Conservation (phyloP, 1,140 invertebrate genomes). For the Lordiphosa mommai region DNA sequence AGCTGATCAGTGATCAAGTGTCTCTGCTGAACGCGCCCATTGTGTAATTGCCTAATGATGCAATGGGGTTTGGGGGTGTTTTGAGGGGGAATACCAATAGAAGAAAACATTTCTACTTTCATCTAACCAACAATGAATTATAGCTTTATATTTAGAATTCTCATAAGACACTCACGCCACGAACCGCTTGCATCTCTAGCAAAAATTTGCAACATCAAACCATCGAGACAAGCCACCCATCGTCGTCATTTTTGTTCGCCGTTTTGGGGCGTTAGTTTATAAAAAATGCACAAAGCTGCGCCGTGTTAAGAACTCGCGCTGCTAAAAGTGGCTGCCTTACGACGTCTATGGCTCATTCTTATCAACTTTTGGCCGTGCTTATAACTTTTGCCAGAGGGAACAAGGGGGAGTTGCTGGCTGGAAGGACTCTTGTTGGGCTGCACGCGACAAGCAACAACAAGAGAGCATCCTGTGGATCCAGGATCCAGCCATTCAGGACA, state of each 20-base stretch:
- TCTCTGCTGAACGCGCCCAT: too few species aligned
- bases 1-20: too few species aligned
- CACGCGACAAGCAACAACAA: slow-evolving; percentile 55
- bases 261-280: slow-evolving; percentile 62
- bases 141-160: too few species aligned
- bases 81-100: too few species aligned
- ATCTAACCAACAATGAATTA: too few species aligned
- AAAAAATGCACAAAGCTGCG: slow-evolving; percentile 69
- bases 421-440: slow-evolving; percentile 53
- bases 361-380: slow-evolving; percentile 74
- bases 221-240: slow-evolving; percentile 10
- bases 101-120: too few species aligned
- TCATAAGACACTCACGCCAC: too few species aligned
- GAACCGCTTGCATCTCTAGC: neutral
- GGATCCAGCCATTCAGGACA: slow-evolving; percentile 24
- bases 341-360: slow-evolving; percentile 76
- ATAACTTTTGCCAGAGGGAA: slow-evolving; percentile 51
- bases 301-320: slow-evolving; percentile 65
- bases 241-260: slow-evolving; percentile 24
- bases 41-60: too few species aligned
- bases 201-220: slow-evolving; percentile 26
- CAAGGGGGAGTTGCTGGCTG: neutral
- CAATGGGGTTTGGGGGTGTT: too few species aligned
- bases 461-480: slow-evolving; percentile 1
- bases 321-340: slow-evolving; percentile 67